Evolutionary conservation across 1,140 invertebrate species (phyloP).

Genomic region (Octopus sinensis): DNA sequence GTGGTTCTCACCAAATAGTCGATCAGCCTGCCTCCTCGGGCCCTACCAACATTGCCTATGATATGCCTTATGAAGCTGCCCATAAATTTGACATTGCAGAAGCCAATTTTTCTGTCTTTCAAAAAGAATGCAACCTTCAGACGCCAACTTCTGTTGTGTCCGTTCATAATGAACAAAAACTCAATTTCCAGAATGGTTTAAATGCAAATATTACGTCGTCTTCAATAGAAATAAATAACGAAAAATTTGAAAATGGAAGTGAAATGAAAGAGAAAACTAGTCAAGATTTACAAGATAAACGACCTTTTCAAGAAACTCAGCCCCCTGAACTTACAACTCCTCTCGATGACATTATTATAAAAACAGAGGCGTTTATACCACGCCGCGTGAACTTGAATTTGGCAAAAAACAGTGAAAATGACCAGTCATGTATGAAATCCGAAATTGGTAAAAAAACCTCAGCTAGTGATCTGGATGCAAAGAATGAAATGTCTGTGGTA

Average conservation of each 20-base stretch:
- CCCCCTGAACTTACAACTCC: not conserved
- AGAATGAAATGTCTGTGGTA: not conserved
- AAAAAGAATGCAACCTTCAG: not conserved
- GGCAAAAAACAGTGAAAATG: not conserved
- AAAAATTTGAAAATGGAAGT: not conserved
- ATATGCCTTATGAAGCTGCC: conserved; percentile 42
- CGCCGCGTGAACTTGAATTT: not conserved
- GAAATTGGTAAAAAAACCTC: not conserved
- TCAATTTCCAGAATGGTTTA: conserved; percentile 1
- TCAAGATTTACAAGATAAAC: not conserved
- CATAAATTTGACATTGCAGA: conserved; percentile 44
- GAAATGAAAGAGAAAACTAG: not conserved
- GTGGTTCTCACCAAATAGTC: conserved; percentile 16
- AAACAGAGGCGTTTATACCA: not conserved
- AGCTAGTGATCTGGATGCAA: not conserved
- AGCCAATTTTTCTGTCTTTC: conserved; percentile 41
- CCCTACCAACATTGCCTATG: conserved; percentile 30
- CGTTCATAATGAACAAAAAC: not conserved
- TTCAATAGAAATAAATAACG: not conserved
- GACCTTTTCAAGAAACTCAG: conserved; percentile 9
- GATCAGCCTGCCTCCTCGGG: conserved; percentile 11
- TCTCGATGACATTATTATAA: not conserved
- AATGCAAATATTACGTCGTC: not conserved
- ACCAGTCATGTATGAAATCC: not conserved
- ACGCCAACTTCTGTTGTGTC: not conserved